Percentiles rank a stretch among this genome's conserved stretches.
These are phyloP conservation scores for Heliconius eleuchia DNA, from an alignment of 1,140 invertebrate genomes.

Conservation along the genomic window DNA sequence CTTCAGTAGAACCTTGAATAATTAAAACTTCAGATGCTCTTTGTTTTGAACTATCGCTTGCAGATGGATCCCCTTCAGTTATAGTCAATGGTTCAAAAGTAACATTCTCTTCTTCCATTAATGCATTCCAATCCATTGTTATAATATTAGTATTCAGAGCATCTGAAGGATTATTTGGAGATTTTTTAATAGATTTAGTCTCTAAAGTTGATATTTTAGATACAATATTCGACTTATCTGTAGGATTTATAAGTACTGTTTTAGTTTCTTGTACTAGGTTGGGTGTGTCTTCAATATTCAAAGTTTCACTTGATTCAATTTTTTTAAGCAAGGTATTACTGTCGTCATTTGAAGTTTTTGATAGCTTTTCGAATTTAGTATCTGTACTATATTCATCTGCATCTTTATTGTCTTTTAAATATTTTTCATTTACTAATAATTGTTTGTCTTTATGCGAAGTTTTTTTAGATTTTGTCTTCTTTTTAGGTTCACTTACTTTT, in stretches of 20 bases:
- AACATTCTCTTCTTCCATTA: slow-evolving; percentile 72
- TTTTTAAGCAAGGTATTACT: not conserved
- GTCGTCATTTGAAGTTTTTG: not conserved
- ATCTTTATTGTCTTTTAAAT: not conserved
- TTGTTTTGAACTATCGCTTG: slow-evolving; percentile 39
- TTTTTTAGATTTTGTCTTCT: not conserved
- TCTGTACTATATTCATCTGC: not conserved
- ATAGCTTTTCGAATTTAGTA: not conserved
- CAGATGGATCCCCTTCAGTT: slow-evolving; percentile 33
- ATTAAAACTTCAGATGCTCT: slow-evolving; percentile 64
- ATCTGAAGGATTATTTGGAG: slow-evolving; percentile 8
- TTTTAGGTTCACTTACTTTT: not conserved
- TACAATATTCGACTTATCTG: not conserved
- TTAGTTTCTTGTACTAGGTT: not conserved
- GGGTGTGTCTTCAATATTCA: not conserved
- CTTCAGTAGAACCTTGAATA: slow-evolving; percentile 45
- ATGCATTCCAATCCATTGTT: slow-evolving; percentile 69
- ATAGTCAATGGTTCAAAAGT: slow-evolving; percentile 45
- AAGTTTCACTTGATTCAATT: not conserved
- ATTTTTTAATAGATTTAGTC: not conserved
- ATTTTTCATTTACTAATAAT: not conserved
- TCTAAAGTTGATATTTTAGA: not conserved
- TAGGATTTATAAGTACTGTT: not conserved
- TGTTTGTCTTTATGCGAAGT: not conserved
- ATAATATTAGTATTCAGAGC: slow-evolving; percentile 39